Base-by-base conservation (phyloP, 2,888 invertebrate species). In the Drosophila anomalipes region DNA sequence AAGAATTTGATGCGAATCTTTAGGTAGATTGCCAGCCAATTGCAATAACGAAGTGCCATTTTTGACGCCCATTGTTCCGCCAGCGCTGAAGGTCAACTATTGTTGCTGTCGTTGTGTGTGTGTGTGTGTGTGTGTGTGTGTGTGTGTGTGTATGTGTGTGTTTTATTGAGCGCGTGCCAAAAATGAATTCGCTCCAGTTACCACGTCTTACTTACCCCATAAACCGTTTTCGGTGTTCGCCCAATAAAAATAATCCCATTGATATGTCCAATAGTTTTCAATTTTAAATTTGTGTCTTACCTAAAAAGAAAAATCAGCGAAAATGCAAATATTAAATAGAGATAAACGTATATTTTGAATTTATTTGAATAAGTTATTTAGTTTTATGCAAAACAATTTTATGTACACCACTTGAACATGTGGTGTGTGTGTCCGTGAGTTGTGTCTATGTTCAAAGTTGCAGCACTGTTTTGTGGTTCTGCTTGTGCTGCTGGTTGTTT, bases 191-290 rank as follows among this genome's bases (percentile, higher is more conserved):
- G 72, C 72, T 28, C 82, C 74, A 80, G 77, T 87, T 87, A 78
- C 85, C 85, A 85, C 78, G 90, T 73, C 60, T 87, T 70, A 82
- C 90, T 89, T 70, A 81, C 79, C 78, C 47, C 61, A 26, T 35
- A 44, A 61, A 10, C 35, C 19, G 28, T 33, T 14, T 35, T 63
- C 30, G 54, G 47, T n/a, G 37, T 26, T 49, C 22, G 39, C 49
- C 44, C 37, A 56, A 39, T 37, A 47, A 54, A n/a, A 41, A 4
- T 4, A 10, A 26, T 19, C 41, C 51, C 56, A 68, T 57, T 32
- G 60, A 71, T 52, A 44, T 44, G 41, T 35, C 32, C 65, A 47
- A 69, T 59, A 41, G 58, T 63, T 49, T 22, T 30, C 12, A 19
- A n/a, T 44, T n/a, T 33, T 7, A 58, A 56, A 65, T 26, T 64